Evolutionary conservation across 2,888 invertebrate genomes (phyloP), one percentile per base, ranked within the genome.

Genomic region (Chrysolina americana): DNA sequence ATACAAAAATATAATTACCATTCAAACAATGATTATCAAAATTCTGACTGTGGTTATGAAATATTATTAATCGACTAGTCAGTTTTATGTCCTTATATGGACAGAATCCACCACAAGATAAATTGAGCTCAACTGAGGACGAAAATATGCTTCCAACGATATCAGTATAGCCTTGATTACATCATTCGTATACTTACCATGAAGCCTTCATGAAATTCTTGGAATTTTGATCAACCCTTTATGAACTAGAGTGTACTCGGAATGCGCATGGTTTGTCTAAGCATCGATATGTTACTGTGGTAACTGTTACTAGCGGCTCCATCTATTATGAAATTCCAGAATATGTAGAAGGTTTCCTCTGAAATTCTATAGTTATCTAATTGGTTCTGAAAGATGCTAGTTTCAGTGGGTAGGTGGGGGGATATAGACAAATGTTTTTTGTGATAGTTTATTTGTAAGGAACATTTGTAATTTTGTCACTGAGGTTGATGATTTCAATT

Each of bases 181-280:
- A 8, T 9, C 6, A 68, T 36, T 59, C 17, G 41, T 68, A 68
- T 36, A 6, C 4, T 11, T 47, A 62, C 28, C 1, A 6, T 10
- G 15, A 15, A n/a, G 28, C 50, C 17, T 36, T 9, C 19, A 47
- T n/a, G 19, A 10, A 70, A 63, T 70, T 65, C 70, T 62, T 41
- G 8, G 70, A 73, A 74, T 70, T 70, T 64, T n/a, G 48, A 64
- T 63, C 48, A 15, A 47, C 2, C 36, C 41, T 41, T 65, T 76
- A 75, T 78, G 73, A 56, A 44, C 9, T 66, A 65, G 80, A 81
- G 70, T 81, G 80, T 82, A 81, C 79, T 69, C 74, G 48, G 75
- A 68, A 73, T 50, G 83, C 83, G 84, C 84, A 83, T 83, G 84
- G 82, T 82, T 79, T 82, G 78, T 56, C 50, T 48, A n/a, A 73